phyloP scores from a whole-genome alignment of 2,113 vertebrate species.

The Microcebus lehilahytsara region DNA sequence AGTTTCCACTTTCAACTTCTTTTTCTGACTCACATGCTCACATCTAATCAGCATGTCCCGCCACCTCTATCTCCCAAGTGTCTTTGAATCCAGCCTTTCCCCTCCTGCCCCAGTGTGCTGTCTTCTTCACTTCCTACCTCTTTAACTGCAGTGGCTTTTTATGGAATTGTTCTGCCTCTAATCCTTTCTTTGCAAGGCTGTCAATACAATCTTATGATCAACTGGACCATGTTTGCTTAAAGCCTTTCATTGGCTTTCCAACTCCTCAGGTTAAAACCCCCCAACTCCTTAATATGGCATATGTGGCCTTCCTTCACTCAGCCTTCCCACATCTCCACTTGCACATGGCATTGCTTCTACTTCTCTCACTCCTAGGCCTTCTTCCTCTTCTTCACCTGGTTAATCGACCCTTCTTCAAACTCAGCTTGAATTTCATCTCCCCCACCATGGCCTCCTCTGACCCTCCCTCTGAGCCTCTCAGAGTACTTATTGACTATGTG shows the following conservation, averaged over 20 bases:
- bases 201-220: neutral
- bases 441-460: too few relatives aligned
- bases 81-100: neutral
- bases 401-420: neutral
- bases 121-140: neutral
- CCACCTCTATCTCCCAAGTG: neutral
- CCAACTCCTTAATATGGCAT: neutral
- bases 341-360: neutral
- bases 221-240: neutral
- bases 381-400: neutral
- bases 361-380: neutral
- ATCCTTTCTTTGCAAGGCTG: neutral
- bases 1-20: neutral
- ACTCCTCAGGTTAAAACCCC: neutral
- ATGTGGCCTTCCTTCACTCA: neutral
- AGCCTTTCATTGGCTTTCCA: neutral
- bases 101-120: neutral
- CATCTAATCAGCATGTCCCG: fast-evolving
- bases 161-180: neutral
- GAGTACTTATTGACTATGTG: neutral
- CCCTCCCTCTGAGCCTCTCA: neutral
- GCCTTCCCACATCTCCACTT: neutral
- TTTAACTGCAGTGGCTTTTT: neutral
- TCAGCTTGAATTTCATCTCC: neutral
- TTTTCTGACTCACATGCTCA: neutral